Conservation (phyloP, 1,140 invertebrate genomes). For the Laupala kohalensis region DNA sequence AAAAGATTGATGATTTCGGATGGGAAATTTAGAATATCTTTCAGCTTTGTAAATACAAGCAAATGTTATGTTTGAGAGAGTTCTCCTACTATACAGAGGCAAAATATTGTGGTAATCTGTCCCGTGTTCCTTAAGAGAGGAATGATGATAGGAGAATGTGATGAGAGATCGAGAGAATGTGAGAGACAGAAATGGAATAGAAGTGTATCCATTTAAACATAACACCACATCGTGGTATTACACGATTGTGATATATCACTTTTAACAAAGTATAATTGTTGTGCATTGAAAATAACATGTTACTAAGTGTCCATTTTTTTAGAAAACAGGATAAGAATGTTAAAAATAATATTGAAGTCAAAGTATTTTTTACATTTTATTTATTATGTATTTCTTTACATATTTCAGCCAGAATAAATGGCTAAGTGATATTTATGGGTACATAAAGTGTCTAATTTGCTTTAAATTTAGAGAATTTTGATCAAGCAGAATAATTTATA, state of each 20-base stretch:
- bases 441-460: background rate
- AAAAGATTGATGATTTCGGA: background rate
- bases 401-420: background rate
- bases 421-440: background rate
- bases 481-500: background rate
- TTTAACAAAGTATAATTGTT: background rate
- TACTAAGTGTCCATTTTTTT: background rate
- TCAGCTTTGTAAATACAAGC: background rate
- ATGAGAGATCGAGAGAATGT: background rate
- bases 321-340: background rate
- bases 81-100: background rate
- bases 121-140: background rate
- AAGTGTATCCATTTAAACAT: constrained; percentile 2
- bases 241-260: no score
- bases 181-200: background rate
- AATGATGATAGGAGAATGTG: background rate
- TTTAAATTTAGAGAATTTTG: background rate
- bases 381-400: background rate
- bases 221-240: constrained; percentile 5
- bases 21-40: background rate
- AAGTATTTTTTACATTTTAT: background rate
- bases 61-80: background rate
- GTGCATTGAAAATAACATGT: background rate
- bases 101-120: constrained; percentile 1
- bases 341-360: background rate